These are phyloP conservation scores for Origma solitaria DNA, from an alignment of 2,113 vertebrate species.

Conservation along the genomic window DNA sequence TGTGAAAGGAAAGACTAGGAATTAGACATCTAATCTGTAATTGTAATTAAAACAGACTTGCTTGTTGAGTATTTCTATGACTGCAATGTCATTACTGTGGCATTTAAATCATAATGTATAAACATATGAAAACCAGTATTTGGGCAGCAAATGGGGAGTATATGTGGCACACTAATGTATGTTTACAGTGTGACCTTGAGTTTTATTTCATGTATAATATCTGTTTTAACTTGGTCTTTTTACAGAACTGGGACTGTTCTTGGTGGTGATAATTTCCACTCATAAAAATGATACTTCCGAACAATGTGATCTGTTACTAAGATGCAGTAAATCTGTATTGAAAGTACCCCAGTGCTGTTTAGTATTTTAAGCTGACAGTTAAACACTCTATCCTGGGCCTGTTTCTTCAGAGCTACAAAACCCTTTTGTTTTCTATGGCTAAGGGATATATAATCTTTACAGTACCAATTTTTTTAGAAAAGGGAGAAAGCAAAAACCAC, in stretches of 20 bases:
- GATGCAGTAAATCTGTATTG: background rate
- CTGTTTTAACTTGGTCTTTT: background rate
- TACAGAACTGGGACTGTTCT: background rate
- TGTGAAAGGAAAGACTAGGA: background rate
- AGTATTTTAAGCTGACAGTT: background rate
- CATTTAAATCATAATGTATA: background rate
- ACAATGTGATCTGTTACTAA: background rate
- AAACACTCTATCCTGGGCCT: background rate
- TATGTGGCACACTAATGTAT: background rate
- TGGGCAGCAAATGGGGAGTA: background rate
- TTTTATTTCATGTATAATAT: background rate
- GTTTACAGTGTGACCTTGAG: background rate
- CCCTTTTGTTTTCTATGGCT: background rate
- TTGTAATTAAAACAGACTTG: background rate
- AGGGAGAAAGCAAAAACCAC: background rate
- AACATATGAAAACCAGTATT: background rate
- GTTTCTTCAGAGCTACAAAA: background rate
- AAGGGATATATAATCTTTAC: background rate
- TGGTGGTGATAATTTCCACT: background rate
- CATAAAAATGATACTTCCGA: background rate
- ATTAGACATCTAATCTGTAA: background rate
- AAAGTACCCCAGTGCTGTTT: background rate
- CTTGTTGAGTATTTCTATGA: background rate
- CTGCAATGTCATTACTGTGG: background rate
- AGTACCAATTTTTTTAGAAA: background rate